These are phyloP conservation scores for Trachymyrmex cornetzi DNA, from an alignment of 1,140 invertebrate species.

Conservation along the genomic window DNA sequence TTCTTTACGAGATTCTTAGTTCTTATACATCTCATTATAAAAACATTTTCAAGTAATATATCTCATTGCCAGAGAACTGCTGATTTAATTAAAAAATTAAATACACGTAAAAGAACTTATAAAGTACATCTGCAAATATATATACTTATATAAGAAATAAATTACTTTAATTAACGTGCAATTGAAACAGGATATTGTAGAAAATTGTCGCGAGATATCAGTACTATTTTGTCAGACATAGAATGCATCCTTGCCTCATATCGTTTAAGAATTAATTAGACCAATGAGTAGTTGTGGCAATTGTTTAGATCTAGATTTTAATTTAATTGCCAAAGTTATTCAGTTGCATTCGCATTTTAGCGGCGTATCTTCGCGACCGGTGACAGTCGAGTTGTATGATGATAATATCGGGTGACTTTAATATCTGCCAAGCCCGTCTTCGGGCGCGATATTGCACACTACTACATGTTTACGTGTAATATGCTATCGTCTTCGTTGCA, in stretches of 20 bases:
- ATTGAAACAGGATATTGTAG: not conserved
- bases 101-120: no score
- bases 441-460: constrained; percentile 20
- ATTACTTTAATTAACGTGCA: not conserved
- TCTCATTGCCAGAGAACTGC: not conserved
- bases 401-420: constrained; percentile 43
- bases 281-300: not conserved
- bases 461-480: constrained; percentile 47
- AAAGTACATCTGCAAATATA: no score
- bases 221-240: not conserved
- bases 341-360: constrained; percentile 21
- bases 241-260: not conserved
- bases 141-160: not conserved
- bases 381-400: constrained; percentile 18
- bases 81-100: not conserved
- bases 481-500: constrained; percentile 44
- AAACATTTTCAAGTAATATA: not conserved
- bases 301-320: constrained; percentile 60
- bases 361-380: constrained; percentile 24
- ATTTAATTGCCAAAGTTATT: constrained; percentile 69
- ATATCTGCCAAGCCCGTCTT: constrained; percentile 44
- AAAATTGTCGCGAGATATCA: not conserved
- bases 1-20: not conserved
- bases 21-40: not conserved
- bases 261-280: constrained; percentile 16